Base-by-base conservation (phyloP, 2,797 vertebrate species). In the Hybognathus amarus region DNA sequence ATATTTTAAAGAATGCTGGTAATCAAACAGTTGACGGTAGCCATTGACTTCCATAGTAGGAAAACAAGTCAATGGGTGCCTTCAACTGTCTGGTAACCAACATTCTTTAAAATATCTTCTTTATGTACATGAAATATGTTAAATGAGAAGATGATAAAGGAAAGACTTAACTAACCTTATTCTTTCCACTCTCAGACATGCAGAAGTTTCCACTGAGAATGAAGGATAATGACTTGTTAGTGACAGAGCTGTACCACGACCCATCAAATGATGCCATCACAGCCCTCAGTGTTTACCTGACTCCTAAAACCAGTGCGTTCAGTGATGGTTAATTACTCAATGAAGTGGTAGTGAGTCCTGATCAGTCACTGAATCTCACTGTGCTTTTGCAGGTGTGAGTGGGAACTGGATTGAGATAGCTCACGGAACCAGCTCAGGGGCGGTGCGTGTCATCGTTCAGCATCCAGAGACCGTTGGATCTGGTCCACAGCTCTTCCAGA, bases 341-440 rank as follows among this genome's bases (percentile, higher is more conserved):
- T 13, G 50, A 30, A 27, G 40, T 45, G 24, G 96, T 30, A 30
- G 97, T 30, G 38, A 77, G 38, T 76, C 36, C 36, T 54, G 63
- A 22, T 22, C 33, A 50, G 36, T 76, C 47, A 47, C 33, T 69
- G 38, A 50, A 1, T 40, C 24, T 45, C 38, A 8, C 20, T 66
- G 33, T 64, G 11, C 59, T 82, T 66, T 82, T 89, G 3, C 69
- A 99, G 98, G 97, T 91, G 97, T 98, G 91, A 98, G 97, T 64
- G 98, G 98, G 73, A 99, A 99, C 90, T 99, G 98, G 98, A 98
- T 99, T 71, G 98, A 99, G 93, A 99, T 99, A 3, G 97, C 98
- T 7, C 98, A 99, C 0, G 98, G 98, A 66, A 99, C 98, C 2
- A 99, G 98, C 89, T 98, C 97, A 0, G 98, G 98, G 66, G 97